Evolutionary conservation across 1,140 invertebrate genomes (phyloP).

Genomic region (Trachymyrmex septentrionalis): DNA sequence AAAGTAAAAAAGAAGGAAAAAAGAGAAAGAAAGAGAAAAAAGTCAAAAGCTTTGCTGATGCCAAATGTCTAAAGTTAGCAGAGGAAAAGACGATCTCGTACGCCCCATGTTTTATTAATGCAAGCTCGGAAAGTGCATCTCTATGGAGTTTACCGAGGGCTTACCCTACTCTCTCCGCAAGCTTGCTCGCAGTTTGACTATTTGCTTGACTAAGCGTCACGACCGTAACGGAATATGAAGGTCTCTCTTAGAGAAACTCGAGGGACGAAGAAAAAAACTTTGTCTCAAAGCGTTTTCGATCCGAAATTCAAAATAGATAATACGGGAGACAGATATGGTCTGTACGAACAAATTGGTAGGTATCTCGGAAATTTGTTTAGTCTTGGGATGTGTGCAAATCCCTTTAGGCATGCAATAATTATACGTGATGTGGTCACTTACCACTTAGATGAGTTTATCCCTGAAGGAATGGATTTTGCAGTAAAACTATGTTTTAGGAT

Average conservation of each 20-base stretch:
- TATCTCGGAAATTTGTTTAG: not conserved
- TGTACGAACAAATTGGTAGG: not conserved
- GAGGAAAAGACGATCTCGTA: slow-evolving; percentile 21
- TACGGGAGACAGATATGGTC: not conserved
- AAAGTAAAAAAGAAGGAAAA: not conserved
- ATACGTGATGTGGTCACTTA: slow-evolving; percentile 15
- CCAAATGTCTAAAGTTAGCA: slow-evolving; percentile 34
- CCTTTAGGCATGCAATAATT: slow-evolving; percentile 3
- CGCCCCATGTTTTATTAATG: slow-evolving; percentile 77
- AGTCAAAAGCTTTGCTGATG: not conserved
- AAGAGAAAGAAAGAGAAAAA: not conserved
- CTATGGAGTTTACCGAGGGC: slow-evolving; percentile 69
- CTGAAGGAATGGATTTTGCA: not conserved
- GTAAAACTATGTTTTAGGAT: not conserved
- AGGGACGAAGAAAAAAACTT: not conserved
- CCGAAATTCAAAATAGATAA: slow-evolving; percentile 12
- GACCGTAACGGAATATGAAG: slow-evolving; percentile 33
- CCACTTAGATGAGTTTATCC: slow-evolving; percentile 29
- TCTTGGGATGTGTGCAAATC: not conserved
- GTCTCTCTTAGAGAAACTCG: not conserved
- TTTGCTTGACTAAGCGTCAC: slow-evolving; percentile 73
- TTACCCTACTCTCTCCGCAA: slow-evolving; percentile 74
- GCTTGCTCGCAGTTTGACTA: slow-evolving; percentile 80
- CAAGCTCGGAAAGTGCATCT: slow-evolving; percentile 79
- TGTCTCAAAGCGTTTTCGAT: not conserved